phyloP scores from a whole-genome alignment of 2,113 vertebrate species.

The Embiotoca jacksoni region DNA sequence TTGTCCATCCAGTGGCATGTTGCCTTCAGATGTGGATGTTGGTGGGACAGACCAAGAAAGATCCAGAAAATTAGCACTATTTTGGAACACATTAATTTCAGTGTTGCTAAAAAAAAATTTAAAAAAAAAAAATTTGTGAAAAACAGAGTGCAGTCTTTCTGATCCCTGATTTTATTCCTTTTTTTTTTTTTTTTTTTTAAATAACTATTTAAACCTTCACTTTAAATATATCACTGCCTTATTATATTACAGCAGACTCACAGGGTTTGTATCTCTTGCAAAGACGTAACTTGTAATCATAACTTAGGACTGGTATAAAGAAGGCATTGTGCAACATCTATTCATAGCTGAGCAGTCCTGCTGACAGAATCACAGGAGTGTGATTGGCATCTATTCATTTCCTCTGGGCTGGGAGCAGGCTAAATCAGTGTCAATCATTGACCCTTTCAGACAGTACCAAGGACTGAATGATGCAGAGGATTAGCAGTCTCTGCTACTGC shows the following conservation, averaged over 20 bases:
- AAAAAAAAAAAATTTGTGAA: not conserved
- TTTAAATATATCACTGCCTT: not conserved
- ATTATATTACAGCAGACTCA: not conserved
- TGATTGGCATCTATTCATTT: conserved; percentile 85
- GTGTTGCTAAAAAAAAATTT: too few species aligned
- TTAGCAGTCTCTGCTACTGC: conserved; percentile 49
- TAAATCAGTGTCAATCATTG: conserved; percentile 83
- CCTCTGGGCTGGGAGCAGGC: conserved; percentile 67
- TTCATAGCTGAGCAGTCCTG: conserved; percentile 74
- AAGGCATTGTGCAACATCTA: conserved; percentile 39
- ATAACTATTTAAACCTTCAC: not conserved
- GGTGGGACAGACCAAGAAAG: not conserved
- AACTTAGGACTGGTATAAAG: conserved; percentile 33
- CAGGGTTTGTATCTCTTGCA: conserved; percentile 13
- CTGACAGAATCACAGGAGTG: conserved; percentile 66
- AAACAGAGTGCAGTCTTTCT: not conserved
- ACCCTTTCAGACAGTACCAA: conserved; percentile 79
- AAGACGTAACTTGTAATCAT: conserved; percentile 37
- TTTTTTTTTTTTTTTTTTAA: too few species aligned
- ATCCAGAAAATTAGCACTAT: too few species aligned
- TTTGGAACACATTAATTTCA: not conserved
- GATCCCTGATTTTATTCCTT: not conserved
- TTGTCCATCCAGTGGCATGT: too few species aligned
- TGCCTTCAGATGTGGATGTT: not conserved
- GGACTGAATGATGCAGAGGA: conserved; percentile 65